phyloP scores from a whole-genome alignment of 2,113 vertebrate species.

The Zosterops japonicus region DNA sequence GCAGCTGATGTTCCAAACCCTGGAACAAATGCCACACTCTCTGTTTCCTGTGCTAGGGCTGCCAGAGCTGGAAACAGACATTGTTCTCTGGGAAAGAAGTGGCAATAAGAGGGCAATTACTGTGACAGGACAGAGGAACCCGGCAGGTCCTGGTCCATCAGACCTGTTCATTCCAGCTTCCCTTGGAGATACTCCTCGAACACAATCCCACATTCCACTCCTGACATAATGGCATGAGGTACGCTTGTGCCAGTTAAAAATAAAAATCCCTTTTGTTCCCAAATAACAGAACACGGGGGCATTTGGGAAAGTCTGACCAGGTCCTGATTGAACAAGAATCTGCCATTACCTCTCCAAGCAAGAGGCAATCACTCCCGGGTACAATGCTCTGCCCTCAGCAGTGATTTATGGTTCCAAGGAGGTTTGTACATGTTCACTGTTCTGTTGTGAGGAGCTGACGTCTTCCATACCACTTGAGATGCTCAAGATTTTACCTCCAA shows the following conservation, averaged over 20 bases:
- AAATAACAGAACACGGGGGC: not conserved
- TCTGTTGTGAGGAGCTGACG: not conserved
- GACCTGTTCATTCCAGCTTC: conserved; percentile 32
- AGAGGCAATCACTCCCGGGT: not conserved
- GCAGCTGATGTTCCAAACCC: not conserved
- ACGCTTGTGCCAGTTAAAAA: not conserved
- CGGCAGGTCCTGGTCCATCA: not conserved
- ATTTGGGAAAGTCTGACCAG: not conserved
- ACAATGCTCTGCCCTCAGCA: not conserved
- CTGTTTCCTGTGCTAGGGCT: not conserved
- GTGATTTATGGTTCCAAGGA: not conserved
- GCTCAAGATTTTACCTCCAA: not conserved
- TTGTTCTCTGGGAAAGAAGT: not conserved
- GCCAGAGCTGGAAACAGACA: not conserved
- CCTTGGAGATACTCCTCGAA: not conserved
- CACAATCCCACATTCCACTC: not conserved
- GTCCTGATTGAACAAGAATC: conserved; percentile 35
- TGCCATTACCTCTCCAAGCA: not conserved
- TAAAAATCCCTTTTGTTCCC: conserved; percentile 54
- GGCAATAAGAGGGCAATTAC: not conserved
- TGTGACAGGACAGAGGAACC: not conserved
- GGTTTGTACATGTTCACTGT: not conserved
- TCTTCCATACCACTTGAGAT: not conserved
- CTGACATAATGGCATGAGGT: not conserved
- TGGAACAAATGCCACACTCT: not conserved